These are phyloP conservation scores for Nettapus auritus DNA, from an alignment of 2,113 vertebrate genomes.

Conservation along the genomic window DNA sequence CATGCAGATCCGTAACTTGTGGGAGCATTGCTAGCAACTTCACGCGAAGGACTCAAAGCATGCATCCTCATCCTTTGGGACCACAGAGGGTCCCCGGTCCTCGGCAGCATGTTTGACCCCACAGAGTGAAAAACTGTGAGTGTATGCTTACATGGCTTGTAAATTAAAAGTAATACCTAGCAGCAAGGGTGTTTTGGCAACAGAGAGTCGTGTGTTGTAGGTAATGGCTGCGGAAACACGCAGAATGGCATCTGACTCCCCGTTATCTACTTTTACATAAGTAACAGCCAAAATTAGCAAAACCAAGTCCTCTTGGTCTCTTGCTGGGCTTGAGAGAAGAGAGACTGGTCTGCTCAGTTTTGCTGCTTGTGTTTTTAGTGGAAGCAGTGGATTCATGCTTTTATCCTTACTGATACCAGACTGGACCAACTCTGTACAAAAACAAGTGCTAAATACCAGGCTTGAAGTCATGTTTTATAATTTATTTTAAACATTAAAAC, in stretches of 20 bases:
- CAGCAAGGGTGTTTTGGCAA: not conserved
- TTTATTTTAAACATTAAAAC: no score
- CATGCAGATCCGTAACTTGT: not conserved
- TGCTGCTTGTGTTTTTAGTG: not conserved
- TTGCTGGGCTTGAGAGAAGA: not conserved
- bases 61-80: fast-evolving
- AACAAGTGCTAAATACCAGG: not conserved
- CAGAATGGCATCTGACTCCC: not conserved
- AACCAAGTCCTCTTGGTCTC: not conserved
- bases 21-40: not conserved
- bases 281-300: not conserved
- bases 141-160: not conserved
- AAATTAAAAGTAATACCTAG: not conserved
- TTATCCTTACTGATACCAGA: not conserved
- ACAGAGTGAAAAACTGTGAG: not conserved
- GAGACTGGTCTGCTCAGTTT: not conserved
- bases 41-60: fast-evolving
- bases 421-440: not conserved
- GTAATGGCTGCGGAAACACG: not conserved
- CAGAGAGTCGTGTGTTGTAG: not conserved
- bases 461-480: not conserved
- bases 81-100: not conserved
- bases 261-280: not conserved
- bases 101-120: not conserved
- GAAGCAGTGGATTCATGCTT: not conserved